Percentiles rank a stretch among this genome's conserved stretches.
Conservation (phyloP, 2,888 invertebrate genomes). For the Tricholauxania praeusta region DNA sequence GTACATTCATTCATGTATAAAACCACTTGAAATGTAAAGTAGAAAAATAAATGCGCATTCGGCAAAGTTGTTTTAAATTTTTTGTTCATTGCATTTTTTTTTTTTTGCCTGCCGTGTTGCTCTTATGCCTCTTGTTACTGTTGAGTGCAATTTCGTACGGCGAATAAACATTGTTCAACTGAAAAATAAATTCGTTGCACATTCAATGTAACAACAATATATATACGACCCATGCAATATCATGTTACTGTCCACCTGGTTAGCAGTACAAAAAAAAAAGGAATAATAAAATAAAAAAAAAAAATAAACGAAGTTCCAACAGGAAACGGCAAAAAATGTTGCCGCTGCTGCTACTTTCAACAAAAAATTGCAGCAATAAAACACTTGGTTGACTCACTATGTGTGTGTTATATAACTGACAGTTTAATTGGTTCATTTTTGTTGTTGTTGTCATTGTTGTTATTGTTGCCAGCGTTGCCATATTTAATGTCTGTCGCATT, state of each 20-base stretch:
- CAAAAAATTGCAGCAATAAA: conserved; percentile 54
- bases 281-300: conserved; percentile 33
- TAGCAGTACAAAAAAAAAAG: background rate
- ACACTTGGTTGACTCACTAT: conserved; percentile 58
- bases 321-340: conserved; percentile 49
- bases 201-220: background rate
- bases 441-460: conserved; percentile 53
- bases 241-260: background rate
- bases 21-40: conserved; percentile 29
- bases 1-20: conserved; percentile 12
- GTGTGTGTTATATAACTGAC: conserved; percentile 57
- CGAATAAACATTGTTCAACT: conserved; percentile 31
- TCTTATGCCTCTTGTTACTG: conserved; percentile 1
- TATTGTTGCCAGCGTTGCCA: background rate
- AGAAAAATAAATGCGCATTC: conserved; percentile 45
- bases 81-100: conserved; percentile 7
- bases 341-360: conserved; percentile 9
- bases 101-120: conserved; percentile 11
- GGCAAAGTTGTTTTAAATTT: conserved; percentile 27
- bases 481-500: conserved; percentile 29
- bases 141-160: conserved; percentile 29
- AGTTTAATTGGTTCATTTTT: conserved; percentile 64
- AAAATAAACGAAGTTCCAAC: conserved; percentile 44
- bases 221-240: too few relatives aligned
- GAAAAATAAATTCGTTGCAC: conserved; percentile 30